These are phyloP conservation scores for Drosophila pseudoobscura DNA, from an alignment of 1,140 invertebrate species.

Conservation along the genomic window DNA sequence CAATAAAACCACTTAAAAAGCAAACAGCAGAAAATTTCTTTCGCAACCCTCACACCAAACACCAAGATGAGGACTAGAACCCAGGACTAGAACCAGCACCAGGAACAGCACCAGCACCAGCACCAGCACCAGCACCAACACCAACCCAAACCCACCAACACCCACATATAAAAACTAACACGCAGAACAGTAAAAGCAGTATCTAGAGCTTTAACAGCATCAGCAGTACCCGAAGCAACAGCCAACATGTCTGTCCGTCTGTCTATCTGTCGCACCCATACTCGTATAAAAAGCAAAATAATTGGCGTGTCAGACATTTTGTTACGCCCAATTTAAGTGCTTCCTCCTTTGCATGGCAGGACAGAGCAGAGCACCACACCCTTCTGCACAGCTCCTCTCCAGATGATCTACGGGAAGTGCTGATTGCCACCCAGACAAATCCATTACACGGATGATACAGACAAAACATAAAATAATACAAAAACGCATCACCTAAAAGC, in stretches of 20 bases:
- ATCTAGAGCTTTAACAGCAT: slow-evolving; percentile 11
- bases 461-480: too few relatives aligned
- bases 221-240: slow-evolving; percentile 26
- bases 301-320: slow-evolving; percentile 80
- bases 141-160: slow-evolving; percentile 9
- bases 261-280: slow-evolving; percentile 37
- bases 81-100: not conserved
- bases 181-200: slow-evolving; percentile 51
- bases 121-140: slow-evolving; percentile 2
- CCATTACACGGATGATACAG: slow-evolving; percentile 13
- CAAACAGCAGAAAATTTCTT: slow-evolving; percentile 46
- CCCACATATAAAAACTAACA: slow-evolving; percentile 68
- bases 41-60: too few relatives aligned
- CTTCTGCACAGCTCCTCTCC: slow-evolving; percentile 21
- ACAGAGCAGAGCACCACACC: not conserved
- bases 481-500: too few relatives aligned
- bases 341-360: slow-evolving; percentile 57
- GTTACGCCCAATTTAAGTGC: slow-evolving; percentile 78
- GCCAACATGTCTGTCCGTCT: slow-evolving; percentile 29
- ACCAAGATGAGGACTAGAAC: too few relatives aligned
- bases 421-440: slow-evolving; percentile 16
- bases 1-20: slow-evolving; percentile 72
- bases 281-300: slow-evolving; percentile 73
- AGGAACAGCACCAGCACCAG: not conserved
- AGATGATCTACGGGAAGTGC: slow-evolving; percentile 2